Evolutionary conservation across 2,113 vertebrate genomes (phyloP).

Genomic region (Leucoraja erinaceus): DNA sequence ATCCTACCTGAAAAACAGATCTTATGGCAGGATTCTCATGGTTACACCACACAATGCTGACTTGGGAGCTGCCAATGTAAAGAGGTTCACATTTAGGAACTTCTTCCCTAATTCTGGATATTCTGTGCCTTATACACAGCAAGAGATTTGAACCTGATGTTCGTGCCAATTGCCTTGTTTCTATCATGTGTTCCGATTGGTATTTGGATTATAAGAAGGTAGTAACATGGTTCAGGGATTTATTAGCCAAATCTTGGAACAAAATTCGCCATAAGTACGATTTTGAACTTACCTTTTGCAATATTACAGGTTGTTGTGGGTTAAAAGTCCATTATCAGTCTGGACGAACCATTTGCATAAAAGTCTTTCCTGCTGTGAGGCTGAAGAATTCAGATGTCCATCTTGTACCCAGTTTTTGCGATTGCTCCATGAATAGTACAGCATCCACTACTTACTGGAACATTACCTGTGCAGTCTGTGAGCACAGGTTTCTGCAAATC

Average conservation of each 20-base stretch:
- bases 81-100: no score
- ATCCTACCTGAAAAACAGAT: conserved; percentile 37
- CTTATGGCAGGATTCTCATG: conserved; percentile 46
- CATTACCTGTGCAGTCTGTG: conserved; percentile 48
- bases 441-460: conserved; percentile 46
- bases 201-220: conserved; percentile 49
- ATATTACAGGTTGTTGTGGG: conserved; percentile 44
- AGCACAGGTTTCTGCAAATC: conserved; percentile 52
- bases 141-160: background rate
- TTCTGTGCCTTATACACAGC: conserved; percentile 44
- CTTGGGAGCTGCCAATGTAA: conserved; percentile 47
- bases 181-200: conserved; percentile 44
- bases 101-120: no score
- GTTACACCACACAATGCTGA: conserved; percentile 33
- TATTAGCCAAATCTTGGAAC: conserved; percentile 50
- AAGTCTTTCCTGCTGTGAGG: conserved; percentile 50
- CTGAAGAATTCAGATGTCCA: conserved; percentile 51
- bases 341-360: conserved; percentile 44
- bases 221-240: conserved; percentile 47
- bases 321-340: conserved; percentile 50
- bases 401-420: conserved; percentile 43
- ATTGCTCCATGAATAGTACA: conserved; percentile 39
- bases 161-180: conserved; percentile 39
- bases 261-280: conserved; percentile 48
- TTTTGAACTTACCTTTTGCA: conserved; percentile 47